A percentile compares a stretch with the other conserved stretches of the same genome.
Evolutionary conservation across 2,113 vertebrate species (phyloP).

Genomic region (Penelope pileata): DNA sequence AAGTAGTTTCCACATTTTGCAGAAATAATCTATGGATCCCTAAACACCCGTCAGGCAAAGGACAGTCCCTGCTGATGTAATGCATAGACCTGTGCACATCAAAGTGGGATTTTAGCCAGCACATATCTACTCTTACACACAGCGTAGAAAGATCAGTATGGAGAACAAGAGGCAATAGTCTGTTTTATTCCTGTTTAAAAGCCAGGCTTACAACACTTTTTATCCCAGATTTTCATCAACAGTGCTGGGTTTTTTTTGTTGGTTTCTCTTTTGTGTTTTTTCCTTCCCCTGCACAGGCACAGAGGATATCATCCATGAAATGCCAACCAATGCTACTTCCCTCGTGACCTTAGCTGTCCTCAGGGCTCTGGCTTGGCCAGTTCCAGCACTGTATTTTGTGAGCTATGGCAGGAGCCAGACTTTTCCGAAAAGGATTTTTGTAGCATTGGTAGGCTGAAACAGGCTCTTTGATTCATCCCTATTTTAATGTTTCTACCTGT

Average conservation of each 20-base stretch:
- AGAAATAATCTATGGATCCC: background rate
- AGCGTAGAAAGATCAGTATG: background rate
- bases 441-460: constrained; percentile 11
- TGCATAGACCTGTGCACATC: background rate
- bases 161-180: background rate
- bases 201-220: background rate
- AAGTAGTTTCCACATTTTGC: background rate
- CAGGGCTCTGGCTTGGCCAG: fast-evolving
- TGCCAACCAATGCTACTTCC: background rate
- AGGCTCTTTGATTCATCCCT: constrained; percentile 36
- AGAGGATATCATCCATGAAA: background rate
- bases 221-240: background rate
- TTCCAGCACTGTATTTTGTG: background rate
- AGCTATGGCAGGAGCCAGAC: background rate
- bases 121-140: background rate
- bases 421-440: constrained; percentile 22
- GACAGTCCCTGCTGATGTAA: background rate
- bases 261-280: background rate
- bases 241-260: background rate
- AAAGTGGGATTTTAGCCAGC: background rate
- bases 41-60: background rate
- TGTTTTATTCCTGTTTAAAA: background rate
- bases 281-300: background rate
- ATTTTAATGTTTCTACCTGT: constrained; percentile 51
- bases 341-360: background rate